A percentile compares a stretch with the other conserved stretches of the same genome.
phyloP scores from a whole-genome alignment of 1,140 invertebrate genomes.

The Cyphomyrmex costatus region DNA sequence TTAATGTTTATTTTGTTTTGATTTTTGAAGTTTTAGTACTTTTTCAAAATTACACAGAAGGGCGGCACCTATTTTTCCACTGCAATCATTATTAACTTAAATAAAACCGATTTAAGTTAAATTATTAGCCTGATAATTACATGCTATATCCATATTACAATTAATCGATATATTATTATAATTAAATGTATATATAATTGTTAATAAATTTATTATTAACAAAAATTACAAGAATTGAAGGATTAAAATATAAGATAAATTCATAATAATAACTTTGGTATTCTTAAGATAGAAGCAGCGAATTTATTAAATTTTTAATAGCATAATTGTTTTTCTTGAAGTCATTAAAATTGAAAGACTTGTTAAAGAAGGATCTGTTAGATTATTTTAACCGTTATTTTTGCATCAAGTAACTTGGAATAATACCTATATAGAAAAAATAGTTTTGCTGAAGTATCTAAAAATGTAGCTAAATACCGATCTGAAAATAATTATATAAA shows the following conservation, averaged over 20 bases:
- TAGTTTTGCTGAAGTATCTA: too few relatives aligned
- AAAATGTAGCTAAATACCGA: too few relatives aligned
- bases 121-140: background rate
- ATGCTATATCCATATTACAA: background rate
- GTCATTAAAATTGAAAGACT: background rate
- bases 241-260: background rate
- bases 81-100: background rate
- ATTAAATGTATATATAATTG: conserved; percentile 14
- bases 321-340: background rate
- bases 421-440: background rate
- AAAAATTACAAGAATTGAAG: background rate
- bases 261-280: background rate
- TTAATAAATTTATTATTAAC: background rate
- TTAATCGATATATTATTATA: background rate
- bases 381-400: background rate
- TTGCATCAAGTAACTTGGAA: background rate
- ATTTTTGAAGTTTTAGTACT: background rate
- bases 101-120: background rate
- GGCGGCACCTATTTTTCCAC: background rate
- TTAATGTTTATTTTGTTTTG: background rate
- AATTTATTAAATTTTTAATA: background rate
- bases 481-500: too few relatives aligned
- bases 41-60: background rate
- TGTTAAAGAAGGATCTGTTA: background rate
- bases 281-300: background rate